Evolutionary conservation across 2,888 invertebrate species (phyloP).

Genomic region (Rhagonycha lutea): DNA sequence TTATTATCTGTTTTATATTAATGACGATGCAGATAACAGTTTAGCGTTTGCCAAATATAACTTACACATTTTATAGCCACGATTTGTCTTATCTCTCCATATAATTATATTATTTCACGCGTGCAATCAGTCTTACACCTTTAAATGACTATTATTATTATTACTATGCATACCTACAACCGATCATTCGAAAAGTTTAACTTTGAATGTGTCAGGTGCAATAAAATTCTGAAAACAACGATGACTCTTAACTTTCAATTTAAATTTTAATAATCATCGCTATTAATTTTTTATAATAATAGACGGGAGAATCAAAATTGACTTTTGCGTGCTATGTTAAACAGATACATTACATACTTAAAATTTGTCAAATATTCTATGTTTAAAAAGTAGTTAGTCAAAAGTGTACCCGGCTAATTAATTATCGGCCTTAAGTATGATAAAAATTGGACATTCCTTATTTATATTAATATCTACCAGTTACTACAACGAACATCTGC

Average conservation of each 20-base stretch:
- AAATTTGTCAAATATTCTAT: background rate
- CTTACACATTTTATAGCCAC: background rate
- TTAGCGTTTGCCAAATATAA: conserved; percentile 33
- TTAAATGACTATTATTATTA: conserved; percentile 1
- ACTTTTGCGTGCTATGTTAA: background rate
- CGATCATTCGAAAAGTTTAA: background rate
- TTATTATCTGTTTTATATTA: conserved; percentile 46
- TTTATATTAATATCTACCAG: background rate
- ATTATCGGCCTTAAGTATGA: background rate
- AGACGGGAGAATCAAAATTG: background rate
- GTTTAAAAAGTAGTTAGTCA: background rate
- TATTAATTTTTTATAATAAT: background rate
- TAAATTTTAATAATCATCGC: background rate
- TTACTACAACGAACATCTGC: background rate
- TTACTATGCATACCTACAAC: background rate
- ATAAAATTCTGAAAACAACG: background rate
- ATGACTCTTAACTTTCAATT: background rate
- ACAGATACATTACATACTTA: background rate
- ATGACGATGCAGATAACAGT: conserved; percentile 44
- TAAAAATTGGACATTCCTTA: background rate
- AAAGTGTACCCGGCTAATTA: background rate
- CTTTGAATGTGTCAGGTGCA: background rate
- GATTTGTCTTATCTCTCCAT: background rate
- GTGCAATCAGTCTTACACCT: background rate
- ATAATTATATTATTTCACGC: background rate